Evolutionary conservation across 2,888 invertebrate species (phyloP).

Genomic region (Criorhina ranunculi): DNA sequence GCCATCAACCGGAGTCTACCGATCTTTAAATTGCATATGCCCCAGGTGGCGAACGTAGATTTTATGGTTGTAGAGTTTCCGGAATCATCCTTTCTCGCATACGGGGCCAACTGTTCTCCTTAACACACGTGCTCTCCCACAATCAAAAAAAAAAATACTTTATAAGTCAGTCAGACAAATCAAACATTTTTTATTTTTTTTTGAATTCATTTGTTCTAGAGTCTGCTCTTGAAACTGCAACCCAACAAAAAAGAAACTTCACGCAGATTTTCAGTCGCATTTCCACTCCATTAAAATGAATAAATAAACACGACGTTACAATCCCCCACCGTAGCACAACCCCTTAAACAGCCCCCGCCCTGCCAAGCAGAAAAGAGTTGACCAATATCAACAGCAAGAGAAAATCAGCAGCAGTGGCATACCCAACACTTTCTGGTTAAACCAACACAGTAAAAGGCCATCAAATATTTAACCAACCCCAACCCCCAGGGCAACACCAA

Average conservation of each 20-base stretch:
- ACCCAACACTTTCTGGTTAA: conserved; percentile 54
- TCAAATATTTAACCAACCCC: conserved; percentile 69
- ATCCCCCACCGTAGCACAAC: conserved; percentile 41
- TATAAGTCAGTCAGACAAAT: conserved; percentile 17
- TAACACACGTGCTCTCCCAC: too few species aligned
- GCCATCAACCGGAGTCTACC: too few species aligned
- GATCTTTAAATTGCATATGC: too few species aligned
- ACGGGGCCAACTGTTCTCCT: too few species aligned
- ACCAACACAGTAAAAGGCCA: conserved; percentile 63
- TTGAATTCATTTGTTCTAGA: conserved; percentile 1
- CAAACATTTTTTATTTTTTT: too few species aligned
- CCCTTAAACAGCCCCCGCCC: conserved; percentile 32
- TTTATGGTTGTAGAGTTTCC: too few species aligned
- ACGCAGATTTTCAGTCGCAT: conserved; percentile 44
- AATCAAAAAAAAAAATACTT: neutral
- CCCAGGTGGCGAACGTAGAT: too few species aligned
- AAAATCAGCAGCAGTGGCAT: conserved; percentile 51
- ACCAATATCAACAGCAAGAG: conserved; percentile 44
- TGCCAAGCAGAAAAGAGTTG: conserved; percentile 35
- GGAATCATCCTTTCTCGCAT: too few species aligned
- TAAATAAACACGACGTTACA: conserved; percentile 58
- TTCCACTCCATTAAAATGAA: conserved; percentile 68
- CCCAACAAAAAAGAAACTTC: neutral
- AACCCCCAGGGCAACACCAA: conserved; percentile 14
- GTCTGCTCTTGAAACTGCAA: conserved; percentile 9